These are phyloP conservation scores for Oncopodura yosiiana DNA, from an alignment of 1,140 invertebrate species.

Conservation along the genomic window DNA sequence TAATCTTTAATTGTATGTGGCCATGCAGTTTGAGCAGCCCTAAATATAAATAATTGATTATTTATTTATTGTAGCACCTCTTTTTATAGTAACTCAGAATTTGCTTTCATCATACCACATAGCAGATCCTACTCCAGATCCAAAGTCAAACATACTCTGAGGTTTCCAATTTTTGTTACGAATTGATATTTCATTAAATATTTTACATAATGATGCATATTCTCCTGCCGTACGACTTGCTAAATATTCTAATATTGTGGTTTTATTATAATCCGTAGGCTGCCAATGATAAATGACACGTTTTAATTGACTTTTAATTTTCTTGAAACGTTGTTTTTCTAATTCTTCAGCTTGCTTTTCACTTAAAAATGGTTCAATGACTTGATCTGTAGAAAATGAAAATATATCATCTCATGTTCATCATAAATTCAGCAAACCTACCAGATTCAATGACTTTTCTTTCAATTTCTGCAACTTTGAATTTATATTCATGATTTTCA, in stretches of 20 bases:
- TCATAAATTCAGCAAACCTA: background rate
- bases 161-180: conserved; percentile 60
- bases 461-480: background rate
- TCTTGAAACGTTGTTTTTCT: background rate
- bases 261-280: conserved; percentile 55
- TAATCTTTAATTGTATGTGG: conserved; percentile 60
- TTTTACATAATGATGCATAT: conserved; percentile 57
- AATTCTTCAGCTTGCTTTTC: conserved; percentile 32
- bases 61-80: background rate
- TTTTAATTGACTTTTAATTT: conserved; percentile 44
- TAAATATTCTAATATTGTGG: conserved; percentile 57
- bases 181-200: conserved; percentile 62
- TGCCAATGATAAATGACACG: conserved; percentile 57
- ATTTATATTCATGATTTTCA: conserved; percentile 10
- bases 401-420: background rate
- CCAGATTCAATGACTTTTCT: background rate
- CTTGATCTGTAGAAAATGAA: conserved; percentile 21
- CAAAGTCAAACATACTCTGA: conserved; percentile 73
- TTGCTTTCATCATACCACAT: conserved; percentile 52
- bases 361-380: conserved; percentile 36
- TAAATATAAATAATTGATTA: conserved; percentile 37
- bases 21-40: conserved; percentile 66
- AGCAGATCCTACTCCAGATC: conserved; percentile 73
- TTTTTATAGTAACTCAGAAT: conserved; percentile 7
- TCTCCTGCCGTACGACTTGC: conserved; percentile 57